Percentiles rank a stretch among this genome's conserved stretches.
phyloP scores from a whole-genome alignment of 2,888 invertebrate genomes.

The Coelogynopora nodosa region DNA sequence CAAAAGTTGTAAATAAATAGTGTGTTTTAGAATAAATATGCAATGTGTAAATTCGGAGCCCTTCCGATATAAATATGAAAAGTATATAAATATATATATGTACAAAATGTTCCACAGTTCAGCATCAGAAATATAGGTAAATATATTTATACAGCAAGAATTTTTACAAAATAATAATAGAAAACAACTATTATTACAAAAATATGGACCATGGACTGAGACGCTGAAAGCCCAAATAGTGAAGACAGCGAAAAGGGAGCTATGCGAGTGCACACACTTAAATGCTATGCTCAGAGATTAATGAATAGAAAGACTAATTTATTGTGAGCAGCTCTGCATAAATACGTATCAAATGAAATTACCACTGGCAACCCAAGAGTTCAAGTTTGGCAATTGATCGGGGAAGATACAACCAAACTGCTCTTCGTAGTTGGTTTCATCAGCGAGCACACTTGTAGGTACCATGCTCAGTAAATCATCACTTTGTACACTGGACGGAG shows the following conservation, averaged over 20 bases:
- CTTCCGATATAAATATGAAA: neutral
- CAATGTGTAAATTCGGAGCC: neutral
- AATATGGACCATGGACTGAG: neutral
- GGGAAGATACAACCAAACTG: neutral
- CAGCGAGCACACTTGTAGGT: neutral
- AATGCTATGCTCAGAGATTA: neutral
- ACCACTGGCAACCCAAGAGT: slow-evolving; percentile 1
- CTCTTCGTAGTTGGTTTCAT: neutral
- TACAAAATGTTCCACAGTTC: slow-evolving; percentile 1
- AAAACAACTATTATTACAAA: neutral
- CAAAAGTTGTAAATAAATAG: neutral
- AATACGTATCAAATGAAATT: neutral
- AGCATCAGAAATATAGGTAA: neutral
- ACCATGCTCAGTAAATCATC: neutral
- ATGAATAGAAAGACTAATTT: slow-evolving; percentile 8
- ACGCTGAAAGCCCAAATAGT: slow-evolving; percentile 25
- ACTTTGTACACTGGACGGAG: neutral
- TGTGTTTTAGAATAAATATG: neutral
- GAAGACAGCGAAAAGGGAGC: neutral
- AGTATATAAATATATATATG: neutral
- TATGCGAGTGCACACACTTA: neutral
- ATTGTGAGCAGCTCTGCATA: neutral
- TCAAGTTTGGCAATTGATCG: slow-evolving; percentile 11
- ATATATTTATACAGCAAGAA: neutral
- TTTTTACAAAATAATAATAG: neutral